These are phyloP conservation scores for Seriola quinqueradiata DNA, from an alignment of 2,113 vertebrate genomes.

Conservation along the genomic window DNA sequence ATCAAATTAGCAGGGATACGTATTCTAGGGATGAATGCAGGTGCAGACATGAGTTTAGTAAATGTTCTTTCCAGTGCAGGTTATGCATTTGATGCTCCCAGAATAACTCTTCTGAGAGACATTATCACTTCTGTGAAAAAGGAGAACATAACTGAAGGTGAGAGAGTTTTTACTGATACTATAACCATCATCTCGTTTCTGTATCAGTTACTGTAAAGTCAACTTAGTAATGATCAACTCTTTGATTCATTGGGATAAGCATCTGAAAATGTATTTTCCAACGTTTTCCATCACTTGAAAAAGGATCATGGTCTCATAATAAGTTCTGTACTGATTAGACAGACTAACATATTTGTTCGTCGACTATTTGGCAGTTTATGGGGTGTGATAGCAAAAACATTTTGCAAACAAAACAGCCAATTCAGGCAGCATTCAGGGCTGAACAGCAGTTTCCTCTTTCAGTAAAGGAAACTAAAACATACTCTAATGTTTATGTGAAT, in stretches of 20 bases:
- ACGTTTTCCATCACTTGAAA: background rate
- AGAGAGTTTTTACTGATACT: background rate
- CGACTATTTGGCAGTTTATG: too few species aligned
- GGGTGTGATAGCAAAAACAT: too few species aligned
- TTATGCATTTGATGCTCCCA: constrained; percentile 30
- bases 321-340: background rate
- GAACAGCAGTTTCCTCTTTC: too few species aligned
- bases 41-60: background rate
- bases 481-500: too few species aligned
- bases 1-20: constrained; percentile 74
- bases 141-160: constrained; percentile 28
- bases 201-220: background rate
- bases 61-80: fast-evolving
- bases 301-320: background rate
- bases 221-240: background rate
- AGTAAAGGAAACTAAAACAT: too few species aligned
- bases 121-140: constrained; percentile 35
- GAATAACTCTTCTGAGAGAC: constrained; percentile 30
- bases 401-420: too few species aligned
- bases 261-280: background rate
- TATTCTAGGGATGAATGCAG: constrained; percentile 71
- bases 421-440: too few species aligned
- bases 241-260: background rate
- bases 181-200: background rate
- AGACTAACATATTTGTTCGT: background rate